A percentile compares a stretch with the other conserved stretches of the same genome.
Conservation (phyloP, 2,888 invertebrate species). For the Macrosiphum euphorbiae region DNA sequence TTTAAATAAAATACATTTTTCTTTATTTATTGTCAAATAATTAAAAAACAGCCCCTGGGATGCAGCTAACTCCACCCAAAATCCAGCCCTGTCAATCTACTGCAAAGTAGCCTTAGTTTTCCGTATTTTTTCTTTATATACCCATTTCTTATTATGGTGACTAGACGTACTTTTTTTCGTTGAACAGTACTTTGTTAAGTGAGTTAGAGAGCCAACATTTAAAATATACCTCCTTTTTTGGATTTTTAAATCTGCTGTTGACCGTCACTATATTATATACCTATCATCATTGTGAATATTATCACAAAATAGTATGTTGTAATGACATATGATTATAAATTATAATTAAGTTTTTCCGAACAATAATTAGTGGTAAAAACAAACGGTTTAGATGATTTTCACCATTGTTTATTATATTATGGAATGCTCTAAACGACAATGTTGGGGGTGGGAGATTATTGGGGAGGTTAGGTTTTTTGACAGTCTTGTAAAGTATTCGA, state of each 20-base stretch:
- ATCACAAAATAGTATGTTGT: not conserved
- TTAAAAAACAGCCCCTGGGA: too few species aligned
- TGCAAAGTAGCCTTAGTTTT: not conserved
- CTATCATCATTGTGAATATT: not conserved
- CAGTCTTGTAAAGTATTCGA: too few species aligned
- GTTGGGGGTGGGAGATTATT: not conserved
- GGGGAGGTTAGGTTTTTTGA: not conserved
- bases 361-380: not conserved
- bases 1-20: too few species aligned
- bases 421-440: not conserved
- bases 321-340: not conserved
- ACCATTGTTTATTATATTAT: not conserved
- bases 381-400: not conserved
- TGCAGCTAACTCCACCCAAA: too few species aligned
- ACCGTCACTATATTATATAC: not conserved
- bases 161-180: not conserved
- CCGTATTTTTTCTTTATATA: not conserved
- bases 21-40: too few species aligned
- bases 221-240: not conserved
- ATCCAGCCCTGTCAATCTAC: not conserved
- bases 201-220: too few species aligned
- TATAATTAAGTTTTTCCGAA: not conserved
- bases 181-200: not conserved
- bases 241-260: not conserved
- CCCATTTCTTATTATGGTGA: not conserved